A percentile compares a stretch with the other conserved stretches of the same genome.
These are phyloP conservation scores for Drosophila neotestacea DNA, from an alignment of 2,888 invertebrate genomes.

Conservation along the genomic window DNA sequence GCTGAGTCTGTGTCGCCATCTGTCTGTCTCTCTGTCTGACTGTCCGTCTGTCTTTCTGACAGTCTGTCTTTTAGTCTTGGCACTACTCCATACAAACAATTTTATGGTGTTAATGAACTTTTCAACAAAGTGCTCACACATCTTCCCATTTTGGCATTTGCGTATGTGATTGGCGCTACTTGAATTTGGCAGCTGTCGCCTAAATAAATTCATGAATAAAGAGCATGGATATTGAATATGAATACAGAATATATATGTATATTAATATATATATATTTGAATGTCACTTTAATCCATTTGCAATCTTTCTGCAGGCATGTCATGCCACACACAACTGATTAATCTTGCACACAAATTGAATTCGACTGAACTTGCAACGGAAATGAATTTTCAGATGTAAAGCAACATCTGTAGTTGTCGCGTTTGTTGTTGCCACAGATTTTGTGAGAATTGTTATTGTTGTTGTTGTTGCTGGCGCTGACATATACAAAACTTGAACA, in stretches of 20 bases:
- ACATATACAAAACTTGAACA: constrained; percentile 28
- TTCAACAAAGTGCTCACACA: constrained; percentile 41
- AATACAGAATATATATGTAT: neutral
- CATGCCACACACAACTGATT: constrained; percentile 32
- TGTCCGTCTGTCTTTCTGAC: constrained; percentile 17
- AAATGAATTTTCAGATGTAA: constrained; percentile 44
- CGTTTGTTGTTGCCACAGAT: constrained; percentile 3
- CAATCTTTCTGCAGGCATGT: constrained; percentile 13
- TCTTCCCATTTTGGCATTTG: neutral
- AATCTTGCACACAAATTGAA: constrained; percentile 35
- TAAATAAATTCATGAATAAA: constrained; percentile 29
- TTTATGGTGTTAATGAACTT: constrained; percentile 80
- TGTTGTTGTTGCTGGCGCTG: constrained; percentile 26
- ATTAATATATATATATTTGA: neutral
- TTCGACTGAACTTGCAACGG: constrained; percentile 31
- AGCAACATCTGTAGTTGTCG: constrained; percentile 20
- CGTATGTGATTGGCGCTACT: constrained; percentile 27
- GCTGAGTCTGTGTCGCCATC: constrained; percentile 48
- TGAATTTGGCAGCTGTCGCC: constrained; percentile 39
- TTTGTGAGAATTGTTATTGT: constrained; percentile 16
- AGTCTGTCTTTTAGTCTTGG: constrained; percentile 56
- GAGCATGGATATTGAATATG: neutral
- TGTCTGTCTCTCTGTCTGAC: constrained; percentile 48
- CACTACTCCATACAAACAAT: constrained; percentile 54
- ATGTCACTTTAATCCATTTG: constrained; percentile 19